Conservation (phyloP, 1,140 invertebrate genomes). For the Sweltsa coloradensis region DNA sequence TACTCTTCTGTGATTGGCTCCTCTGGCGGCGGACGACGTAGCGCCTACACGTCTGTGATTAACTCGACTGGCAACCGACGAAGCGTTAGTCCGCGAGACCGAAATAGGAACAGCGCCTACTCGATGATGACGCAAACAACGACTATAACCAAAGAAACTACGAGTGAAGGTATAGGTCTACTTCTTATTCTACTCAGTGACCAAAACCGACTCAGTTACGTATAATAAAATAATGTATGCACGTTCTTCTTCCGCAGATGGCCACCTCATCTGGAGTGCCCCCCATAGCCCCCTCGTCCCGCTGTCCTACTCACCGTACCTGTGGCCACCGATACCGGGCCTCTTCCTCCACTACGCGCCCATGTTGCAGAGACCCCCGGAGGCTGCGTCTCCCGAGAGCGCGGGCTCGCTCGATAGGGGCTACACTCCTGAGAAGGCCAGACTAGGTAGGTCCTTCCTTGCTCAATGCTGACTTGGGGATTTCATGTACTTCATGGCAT, state of each 20-base stretch:
- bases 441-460: slow-evolving; percentile 22
- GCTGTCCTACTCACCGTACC: slow-evolving; percentile 27
- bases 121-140: slow-evolving; percentile 3
- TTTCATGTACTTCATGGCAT: not conserved
- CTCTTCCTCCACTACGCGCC: slow-evolving; percentile 28
- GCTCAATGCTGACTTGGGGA: not conserved
- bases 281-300: slow-evolving; percentile 27
- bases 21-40: not conserved
- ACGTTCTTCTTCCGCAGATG: slow-evolving; percentile 5
- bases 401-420: slow-evolving; percentile 23
- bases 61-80: no score
- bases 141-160: not conserved
- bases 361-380: slow-evolving; percentile 18
- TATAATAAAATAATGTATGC: not conserved
- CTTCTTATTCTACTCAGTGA: not conserved
- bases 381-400: slow-evolving; percentile 28
- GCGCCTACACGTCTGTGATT: slow-evolving; percentile 6
- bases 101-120: slow-evolving; percentile 9
- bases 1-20: no score
- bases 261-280: slow-evolving; percentile 29
- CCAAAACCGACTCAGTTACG: not conserved
- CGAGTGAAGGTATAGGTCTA: not conserved
- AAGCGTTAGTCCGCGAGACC: no score
- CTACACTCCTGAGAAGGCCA: slow-evolving; percentile 27
- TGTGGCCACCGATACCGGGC: slow-evolving; percentile 30